Evolutionary conservation across 2,888 invertebrate species (phyloP), one percentile per base, ranked within the genome.

Genomic region (Ochlodes sylvanus): DNA sequence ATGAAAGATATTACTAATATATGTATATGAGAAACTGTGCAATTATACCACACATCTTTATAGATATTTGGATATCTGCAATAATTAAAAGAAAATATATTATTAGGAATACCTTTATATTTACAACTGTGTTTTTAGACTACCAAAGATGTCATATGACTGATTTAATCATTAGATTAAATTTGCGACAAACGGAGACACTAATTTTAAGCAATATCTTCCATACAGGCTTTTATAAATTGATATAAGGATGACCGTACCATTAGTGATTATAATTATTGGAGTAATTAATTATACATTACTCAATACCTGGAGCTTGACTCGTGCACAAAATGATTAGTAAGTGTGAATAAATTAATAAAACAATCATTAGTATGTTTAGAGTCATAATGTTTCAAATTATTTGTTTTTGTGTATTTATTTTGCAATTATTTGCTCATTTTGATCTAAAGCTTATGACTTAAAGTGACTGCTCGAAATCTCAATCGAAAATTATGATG

Each of bases 101-200:
- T 68, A 69, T 64, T 52, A 55, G 67, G 62, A 69, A 69, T 68
- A 63, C 71, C 68, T 44, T 68, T 61, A 68, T 74, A 73, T 74
- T 73, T 70, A 72, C 71, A 67, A 76, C 75, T 79, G 81, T 79
- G 78, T 86, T 83, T 74, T 72, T 74, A 76, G 73, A 75, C 74
- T 84, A 90, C 90, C 90, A 90, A 91, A 90, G 90, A 91, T 82
- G 83, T 86, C 85, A 85, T 75, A 71, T 72, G 81, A 82, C 80
- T 81, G 82, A 80, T 75, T 77, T 75, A 74, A 75, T 74, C 77
- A 71, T 73, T 75, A 77, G 73, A 74, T 73, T 75, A 73, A 75
- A 72, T 75, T 69, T 71, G 74, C 75, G 73, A 52, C 57, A 63
- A 68, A 63, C 68, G 32, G 61, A 68, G 63, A 68, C 61, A 68